Evolutionary conservation across 2,113 vertebrate species (phyloP).

Genomic region (Salvator merianae): DNA sequence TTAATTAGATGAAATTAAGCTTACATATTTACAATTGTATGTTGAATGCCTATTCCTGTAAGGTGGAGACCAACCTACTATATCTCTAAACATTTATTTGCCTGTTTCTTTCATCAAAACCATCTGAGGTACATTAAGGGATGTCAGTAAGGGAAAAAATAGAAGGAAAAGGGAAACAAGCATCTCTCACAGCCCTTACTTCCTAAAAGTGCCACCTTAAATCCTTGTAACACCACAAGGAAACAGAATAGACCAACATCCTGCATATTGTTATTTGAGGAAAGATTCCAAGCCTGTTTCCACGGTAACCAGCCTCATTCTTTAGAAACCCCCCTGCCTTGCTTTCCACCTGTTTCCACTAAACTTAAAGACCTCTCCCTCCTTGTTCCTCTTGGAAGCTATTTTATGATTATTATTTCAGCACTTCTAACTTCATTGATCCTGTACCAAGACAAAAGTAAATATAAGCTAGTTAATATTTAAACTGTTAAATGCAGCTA

Average conservation of each 20-base stretch:
- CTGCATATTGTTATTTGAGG: conserved; percentile 62
- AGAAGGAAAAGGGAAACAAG: conserved; percentile 1
- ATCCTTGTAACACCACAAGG: conserved; percentile 22
- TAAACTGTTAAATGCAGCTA: conserved; percentile 45
- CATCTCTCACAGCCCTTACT: neutral
- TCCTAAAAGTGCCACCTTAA: conserved; percentile 48
- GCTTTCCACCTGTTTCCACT: conserved; percentile 51
- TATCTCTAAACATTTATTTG: neutral
- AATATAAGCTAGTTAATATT: conserved; percentile 62
- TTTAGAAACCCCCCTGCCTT: conserved; percentile 51
- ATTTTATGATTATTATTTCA: neutral
- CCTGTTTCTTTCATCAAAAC: conserved; percentile 1
- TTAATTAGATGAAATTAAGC: no score
- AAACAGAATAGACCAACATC: conserved; percentile 57
- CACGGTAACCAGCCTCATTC: conserved; percentile 69
- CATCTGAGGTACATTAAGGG: no score
- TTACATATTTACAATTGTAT: neutral
- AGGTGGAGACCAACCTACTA: neutral
- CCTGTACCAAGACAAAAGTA: conserved; percentile 53
- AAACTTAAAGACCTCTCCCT: conserved; percentile 53
- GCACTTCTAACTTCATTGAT: conserved; percentile 37
- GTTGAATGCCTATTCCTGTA: neutral
- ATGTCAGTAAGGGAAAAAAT: neutral
- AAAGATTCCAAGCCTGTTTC: conserved; percentile 71
- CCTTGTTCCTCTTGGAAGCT: conserved; percentile 44